Evolutionary conservation across 2,113 vertebrate genomes (phyloP).

Genomic region (Scartelaos histophorus): DNA sequence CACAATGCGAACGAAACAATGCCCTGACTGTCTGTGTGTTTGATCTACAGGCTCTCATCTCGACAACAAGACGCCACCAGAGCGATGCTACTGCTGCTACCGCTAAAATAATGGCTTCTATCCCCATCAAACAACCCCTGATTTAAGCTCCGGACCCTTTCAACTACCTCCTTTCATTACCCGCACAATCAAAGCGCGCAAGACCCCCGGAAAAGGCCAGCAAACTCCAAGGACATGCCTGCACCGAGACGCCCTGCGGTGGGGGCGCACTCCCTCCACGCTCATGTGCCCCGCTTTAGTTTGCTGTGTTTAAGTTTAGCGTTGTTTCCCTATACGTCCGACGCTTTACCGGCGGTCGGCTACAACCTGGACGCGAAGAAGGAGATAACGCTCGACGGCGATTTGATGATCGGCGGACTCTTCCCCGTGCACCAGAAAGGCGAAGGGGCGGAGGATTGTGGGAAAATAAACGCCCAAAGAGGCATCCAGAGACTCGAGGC

Average conservation of each 20-base stretch:
- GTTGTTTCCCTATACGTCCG: conserved; percentile 55
- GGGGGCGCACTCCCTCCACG: conserved; percentile 62
- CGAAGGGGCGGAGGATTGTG: conserved; percentile 86
- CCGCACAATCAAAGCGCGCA: conserved; percentile 19
- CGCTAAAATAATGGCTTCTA: conserved; percentile 49
- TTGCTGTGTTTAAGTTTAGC: conserved; percentile 56
- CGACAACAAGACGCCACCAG: conserved; percentile 40
- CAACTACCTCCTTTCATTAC: conserved; percentile 20
- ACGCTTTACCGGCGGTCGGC: conserved; percentile 65
- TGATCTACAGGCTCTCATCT: conserved; percentile 75
- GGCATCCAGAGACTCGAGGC: conserved; percentile 97
- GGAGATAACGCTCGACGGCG: conserved; percentile 91
- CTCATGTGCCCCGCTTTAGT: conserved; percentile 57
- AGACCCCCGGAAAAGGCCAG: conserved; percentile 27
- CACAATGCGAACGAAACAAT: conserved; percentile 51
- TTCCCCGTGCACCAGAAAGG: conserved; percentile 98
- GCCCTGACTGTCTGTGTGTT: conserved; percentile 66
- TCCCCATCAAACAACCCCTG: conserved; percentile 58
- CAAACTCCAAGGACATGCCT: conserved; percentile 69
- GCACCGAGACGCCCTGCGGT: conserved; percentile 54
- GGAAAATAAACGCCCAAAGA: conserved; percentile 93
- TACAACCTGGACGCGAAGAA: conserved; percentile 80
- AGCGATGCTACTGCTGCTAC: conserved; percentile 59
- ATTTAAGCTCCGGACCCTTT: conserved; percentile 60
- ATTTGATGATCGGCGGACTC: conserved; percentile 94